phyloP scores from a whole-genome alignment of 1,140 invertebrate species.

The Geopemphigus sp. region DNA sequence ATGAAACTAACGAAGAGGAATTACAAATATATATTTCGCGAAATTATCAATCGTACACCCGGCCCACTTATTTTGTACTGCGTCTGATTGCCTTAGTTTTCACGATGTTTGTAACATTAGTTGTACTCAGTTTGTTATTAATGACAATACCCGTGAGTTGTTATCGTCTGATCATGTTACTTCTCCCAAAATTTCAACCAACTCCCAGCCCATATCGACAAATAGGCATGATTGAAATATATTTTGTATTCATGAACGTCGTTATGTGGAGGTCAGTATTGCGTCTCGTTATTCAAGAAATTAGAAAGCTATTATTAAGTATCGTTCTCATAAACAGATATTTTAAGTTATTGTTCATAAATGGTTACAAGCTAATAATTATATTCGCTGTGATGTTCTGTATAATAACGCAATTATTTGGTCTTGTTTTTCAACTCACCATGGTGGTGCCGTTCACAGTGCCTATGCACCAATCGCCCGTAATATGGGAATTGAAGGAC shows the following conservation, averaged over 20 bases:
- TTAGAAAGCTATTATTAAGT: too few species aligned
- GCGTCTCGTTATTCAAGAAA: too few species aligned
- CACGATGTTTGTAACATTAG: conserved; percentile 81
- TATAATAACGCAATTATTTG: conserved; percentile 88
- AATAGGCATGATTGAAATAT: too few species aligned
- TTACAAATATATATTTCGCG: too few species aligned
- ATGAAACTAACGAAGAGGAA: too few species aligned
- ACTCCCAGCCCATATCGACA: too few species aligned
- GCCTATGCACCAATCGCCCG: conserved; percentile 89
- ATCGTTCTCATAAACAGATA: conserved; percentile 65
- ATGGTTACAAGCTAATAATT: conserved; percentile 66
- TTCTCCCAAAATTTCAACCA: not conserved
- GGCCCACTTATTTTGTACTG: conserved; percentile 77
- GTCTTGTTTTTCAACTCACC: conserved; percentile 85
- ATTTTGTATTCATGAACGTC: too few species aligned
- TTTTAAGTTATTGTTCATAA: conserved; percentile 68
- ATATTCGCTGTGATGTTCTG: conserved; percentile 80
- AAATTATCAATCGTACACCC: conserved; percentile 76
- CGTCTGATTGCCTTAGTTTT: conserved; percentile 74
- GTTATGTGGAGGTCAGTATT: too few species aligned
- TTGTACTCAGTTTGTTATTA: conserved; percentile 75
- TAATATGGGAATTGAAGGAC: conserved; percentile 95
- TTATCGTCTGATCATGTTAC: conserved; percentile 80
- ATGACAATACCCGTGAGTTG: conserved; percentile 87
- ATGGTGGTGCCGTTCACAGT: conserved; percentile 90